A percentile compares a stretch with the other conserved stretches of the same genome.
phyloP scores from a whole-genome alignment of 2,888 invertebrate genomes.

The Tribolium freemani region DNA sequence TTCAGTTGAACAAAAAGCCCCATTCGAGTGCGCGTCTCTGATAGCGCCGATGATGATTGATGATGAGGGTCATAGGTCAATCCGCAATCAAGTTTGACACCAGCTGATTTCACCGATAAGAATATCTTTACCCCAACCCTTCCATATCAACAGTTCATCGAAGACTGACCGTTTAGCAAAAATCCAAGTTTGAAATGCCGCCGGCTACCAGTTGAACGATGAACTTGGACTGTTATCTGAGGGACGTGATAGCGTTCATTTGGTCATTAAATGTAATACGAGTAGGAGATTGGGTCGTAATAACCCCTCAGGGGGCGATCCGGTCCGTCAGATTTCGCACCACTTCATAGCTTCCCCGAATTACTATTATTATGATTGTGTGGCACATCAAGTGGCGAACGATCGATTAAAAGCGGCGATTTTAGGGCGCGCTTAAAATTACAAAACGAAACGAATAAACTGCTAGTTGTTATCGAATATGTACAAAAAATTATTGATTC shows the following conservation, averaged over 20 bases:
- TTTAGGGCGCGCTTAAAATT: not conserved
- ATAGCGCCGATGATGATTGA: slow-evolving; percentile 8
- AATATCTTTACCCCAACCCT: not conserved
- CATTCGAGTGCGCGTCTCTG: not conserved
- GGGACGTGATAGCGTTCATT: slow-evolving; percentile 33
- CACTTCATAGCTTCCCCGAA: slow-evolving; percentile 35
- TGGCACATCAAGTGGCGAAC: slow-evolving; percentile 6
- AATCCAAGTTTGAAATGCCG: slow-evolving; percentile 1
- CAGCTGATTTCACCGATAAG: slow-evolving; percentile 10
- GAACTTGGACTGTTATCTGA: slow-evolving; percentile 24
- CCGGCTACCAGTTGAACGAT: slow-evolving; percentile 36
- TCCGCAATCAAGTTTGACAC: slow-evolving; percentile 7
- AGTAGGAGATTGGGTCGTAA: slow-evolving; percentile 30
- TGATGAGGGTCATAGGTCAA: slow-evolving; percentile 6
- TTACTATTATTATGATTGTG: slow-evolving; percentile 34
- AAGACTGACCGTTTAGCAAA: not conserved
- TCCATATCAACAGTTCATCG: slow-evolving; percentile 17
- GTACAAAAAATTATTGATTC: no score
- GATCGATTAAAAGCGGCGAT: slow-evolving; percentile 5
- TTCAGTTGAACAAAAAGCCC: not conserved
- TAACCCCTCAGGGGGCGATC: slow-evolving; percentile 33
- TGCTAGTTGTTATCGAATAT: no score
- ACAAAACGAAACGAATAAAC: no score
- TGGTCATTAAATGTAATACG: slow-evolving; percentile 37
- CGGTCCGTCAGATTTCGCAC: slow-evolving; percentile 28